Conservation (phyloP, 1,140 invertebrate species). For the Aphelenchoides avenae region DNA sequence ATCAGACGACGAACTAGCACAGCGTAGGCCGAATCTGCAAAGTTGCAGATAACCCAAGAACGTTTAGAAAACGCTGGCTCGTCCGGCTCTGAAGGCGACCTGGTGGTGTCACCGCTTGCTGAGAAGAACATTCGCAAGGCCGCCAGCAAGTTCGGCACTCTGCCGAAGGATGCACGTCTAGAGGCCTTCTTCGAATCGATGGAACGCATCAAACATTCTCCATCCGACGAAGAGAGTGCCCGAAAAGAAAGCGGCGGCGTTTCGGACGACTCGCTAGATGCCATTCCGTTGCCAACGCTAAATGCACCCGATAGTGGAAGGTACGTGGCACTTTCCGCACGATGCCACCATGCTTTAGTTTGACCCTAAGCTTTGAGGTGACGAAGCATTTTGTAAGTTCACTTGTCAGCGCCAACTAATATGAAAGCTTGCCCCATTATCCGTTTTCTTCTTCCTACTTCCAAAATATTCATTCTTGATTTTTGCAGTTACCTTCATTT, state of each 20-base stretch:
- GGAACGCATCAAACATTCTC: too few species aligned
- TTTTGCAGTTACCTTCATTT: background rate
- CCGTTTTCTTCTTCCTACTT: background rate
- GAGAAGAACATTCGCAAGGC: conserved; percentile 92
- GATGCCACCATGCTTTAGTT: too few species aligned
- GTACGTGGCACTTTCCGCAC: conserved; percentile 1
- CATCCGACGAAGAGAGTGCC: conserved; percentile 18
- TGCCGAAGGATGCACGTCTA: conserved; percentile 86
- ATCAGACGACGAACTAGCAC: too few species aligned
- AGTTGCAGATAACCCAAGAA: too few species aligned
- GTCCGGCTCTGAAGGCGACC: conserved; percentile 29
- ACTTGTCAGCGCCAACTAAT: too few species aligned
- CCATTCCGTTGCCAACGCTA: conserved; percentile 17
- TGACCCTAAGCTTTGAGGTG: too few species aligned
- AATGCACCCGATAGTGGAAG: conserved; percentile 23
- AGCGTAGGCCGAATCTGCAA: too few species aligned
- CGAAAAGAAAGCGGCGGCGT: conserved; percentile 21
- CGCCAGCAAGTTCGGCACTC: conserved; percentile 90
- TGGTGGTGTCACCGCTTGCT: conserved; percentile 71
- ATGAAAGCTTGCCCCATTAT: too few species aligned
- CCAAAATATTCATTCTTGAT: background rate
- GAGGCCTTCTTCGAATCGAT: conserved; percentile 82
- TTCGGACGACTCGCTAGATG: conserved; percentile 49
- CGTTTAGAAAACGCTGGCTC: too few species aligned
- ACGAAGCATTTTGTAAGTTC: too few species aligned